These are phyloP conservation scores for Glossophaga mutica DNA, from an alignment of 2,797 vertebrate genomes.

Conservation along the genomic window DNA sequence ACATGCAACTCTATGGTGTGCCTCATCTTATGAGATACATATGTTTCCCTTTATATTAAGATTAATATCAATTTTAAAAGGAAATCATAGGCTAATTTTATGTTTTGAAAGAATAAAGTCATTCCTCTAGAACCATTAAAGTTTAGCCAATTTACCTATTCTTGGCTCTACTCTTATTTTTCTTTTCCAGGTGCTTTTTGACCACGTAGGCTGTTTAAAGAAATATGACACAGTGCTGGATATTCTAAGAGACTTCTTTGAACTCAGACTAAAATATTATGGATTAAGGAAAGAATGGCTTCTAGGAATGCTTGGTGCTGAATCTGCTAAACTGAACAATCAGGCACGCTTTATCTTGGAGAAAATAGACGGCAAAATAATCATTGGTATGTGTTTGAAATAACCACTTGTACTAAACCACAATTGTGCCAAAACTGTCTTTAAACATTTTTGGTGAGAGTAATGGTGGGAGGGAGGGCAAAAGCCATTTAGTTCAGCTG, in stretches of 20 bases:
- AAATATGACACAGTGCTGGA: constrained; percentile 92
- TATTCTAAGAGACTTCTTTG: constrained; percentile 93
- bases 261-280: constrained; percentile 94
- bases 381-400: constrained; percentile 89
- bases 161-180: background rate
- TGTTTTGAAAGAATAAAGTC: constrained; percentile 4
- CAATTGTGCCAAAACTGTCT: background rate
- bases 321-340: constrained; percentile 92
- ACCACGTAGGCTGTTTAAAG: constrained; percentile 94
- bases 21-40: background rate
- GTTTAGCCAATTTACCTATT: background rate
- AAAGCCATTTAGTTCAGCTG: constrained; percentile 21
- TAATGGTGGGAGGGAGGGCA: background rate
- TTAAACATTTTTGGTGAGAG: constrained; percentile 4
- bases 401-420: background rate
- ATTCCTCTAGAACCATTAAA: background rate
- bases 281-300: constrained; percentile 96
- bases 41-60: background rate
- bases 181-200: constrained; percentile 92
- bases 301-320: constrained; percentile 92
- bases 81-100: background rate
- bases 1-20: constrained; percentile 98
- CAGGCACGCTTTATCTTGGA: constrained; percentile 99
- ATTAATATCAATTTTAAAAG: constrained; percentile 8
- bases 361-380: constrained; percentile 94